These are phyloP conservation scores for Alsophila aescularia DNA, from an alignment of 2,888 invertebrate genomes.

Conservation along the genomic window DNA sequence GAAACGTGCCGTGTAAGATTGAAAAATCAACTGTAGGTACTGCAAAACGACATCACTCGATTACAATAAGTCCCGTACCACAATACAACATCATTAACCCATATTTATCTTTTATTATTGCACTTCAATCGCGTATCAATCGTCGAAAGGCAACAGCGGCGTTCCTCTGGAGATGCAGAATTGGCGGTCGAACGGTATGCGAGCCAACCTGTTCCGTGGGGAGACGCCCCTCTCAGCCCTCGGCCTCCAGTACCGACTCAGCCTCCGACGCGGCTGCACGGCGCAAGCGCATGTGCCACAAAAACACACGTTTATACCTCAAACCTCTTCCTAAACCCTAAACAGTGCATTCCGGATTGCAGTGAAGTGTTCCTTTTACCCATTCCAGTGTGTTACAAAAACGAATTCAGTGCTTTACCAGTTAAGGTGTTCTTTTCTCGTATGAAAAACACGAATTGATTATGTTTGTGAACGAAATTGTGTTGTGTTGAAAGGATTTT, in stretches of 20 bases:
- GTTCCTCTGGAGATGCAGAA: constrained; percentile 61
- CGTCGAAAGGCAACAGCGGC: constrained; percentile 60
- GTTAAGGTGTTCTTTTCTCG: constrained; percentile 39
- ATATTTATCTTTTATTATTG: constrained; percentile 62
- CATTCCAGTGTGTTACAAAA: constrained; percentile 32
- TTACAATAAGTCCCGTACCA: constrained; percentile 31
- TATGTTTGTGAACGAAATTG: constrained; percentile 63
- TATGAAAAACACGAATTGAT: constrained; percentile 62
- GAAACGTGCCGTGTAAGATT: too few relatives aligned
- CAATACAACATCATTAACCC: constrained; percentile 40
- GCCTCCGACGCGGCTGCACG: constrained; percentile 59
- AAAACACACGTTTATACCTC: constrained; percentile 30
- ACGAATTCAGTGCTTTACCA: constrained; percentile 26
- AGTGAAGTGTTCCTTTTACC: constrained; percentile 62
- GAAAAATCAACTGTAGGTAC: too few relatives aligned
- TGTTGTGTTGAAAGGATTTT: constrained; percentile 70
- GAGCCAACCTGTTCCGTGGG: constrained; percentile 75
- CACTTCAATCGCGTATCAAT: constrained; percentile 66
- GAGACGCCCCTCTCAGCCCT: constrained; percentile 46
- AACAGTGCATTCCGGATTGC: constrained; percentile 73
- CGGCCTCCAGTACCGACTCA: constrained; percentile 63
- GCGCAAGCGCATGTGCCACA: constrained; percentile 48
- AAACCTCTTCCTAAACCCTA: constrained; percentile 42
- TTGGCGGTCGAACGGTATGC: constrained; percentile 78
- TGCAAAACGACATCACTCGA: not conserved